Conservation (phyloP, 2,888 invertebrate genomes). For the Eugnorisma glareosa region DNA sequence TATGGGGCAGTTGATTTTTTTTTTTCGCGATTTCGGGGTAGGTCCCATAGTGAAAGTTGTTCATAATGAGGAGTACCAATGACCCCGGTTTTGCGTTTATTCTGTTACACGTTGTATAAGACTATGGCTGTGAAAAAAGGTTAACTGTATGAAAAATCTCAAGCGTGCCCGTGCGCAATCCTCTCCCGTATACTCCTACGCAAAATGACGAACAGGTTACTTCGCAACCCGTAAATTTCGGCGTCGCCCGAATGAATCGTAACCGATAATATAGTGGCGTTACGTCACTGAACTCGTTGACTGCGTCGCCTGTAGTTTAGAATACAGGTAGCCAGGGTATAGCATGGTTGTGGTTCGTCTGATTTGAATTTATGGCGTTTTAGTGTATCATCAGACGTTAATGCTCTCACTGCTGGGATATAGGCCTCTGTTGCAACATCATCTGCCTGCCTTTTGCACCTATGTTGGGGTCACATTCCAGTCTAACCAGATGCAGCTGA, state of each 20-base stretch:
- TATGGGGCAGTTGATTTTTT: too few species aligned
- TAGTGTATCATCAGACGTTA: not conserved
- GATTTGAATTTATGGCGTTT: slow-evolving; percentile 10
- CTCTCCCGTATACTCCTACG: slow-evolving; percentile 62
- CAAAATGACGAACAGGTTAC: slow-evolving; percentile 80
- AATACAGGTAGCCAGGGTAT: not conserved
- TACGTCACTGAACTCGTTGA: slow-evolving; percentile 38
- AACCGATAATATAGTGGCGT: slow-evolving; percentile 80
- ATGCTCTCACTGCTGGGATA: not conserved
- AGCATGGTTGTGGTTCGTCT: not conserved
- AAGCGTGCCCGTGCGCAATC: slow-evolving; percentile 13
- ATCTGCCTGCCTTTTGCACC: too few species aligned
- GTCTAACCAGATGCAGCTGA: not conserved
- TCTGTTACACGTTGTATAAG: too few species aligned
- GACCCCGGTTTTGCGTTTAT: too few species aligned
- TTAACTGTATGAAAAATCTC: not conserved
- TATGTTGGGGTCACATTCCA: not conserved
- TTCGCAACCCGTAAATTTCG: slow-evolving; percentile 82
- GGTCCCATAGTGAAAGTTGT: too few species aligned
- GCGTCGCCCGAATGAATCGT: slow-evolving; percentile 82
- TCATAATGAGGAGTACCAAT: too few species aligned
- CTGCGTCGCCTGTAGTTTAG: slow-evolving; percentile 14
- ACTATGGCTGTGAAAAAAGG: too few species aligned
- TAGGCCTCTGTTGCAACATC: not conserved
- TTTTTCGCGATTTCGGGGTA: too few species aligned